These are phyloP conservation scores for Papilio gigon DNA, from an alignment of 2,888 invertebrate species.

Conservation along the genomic window DNA sequence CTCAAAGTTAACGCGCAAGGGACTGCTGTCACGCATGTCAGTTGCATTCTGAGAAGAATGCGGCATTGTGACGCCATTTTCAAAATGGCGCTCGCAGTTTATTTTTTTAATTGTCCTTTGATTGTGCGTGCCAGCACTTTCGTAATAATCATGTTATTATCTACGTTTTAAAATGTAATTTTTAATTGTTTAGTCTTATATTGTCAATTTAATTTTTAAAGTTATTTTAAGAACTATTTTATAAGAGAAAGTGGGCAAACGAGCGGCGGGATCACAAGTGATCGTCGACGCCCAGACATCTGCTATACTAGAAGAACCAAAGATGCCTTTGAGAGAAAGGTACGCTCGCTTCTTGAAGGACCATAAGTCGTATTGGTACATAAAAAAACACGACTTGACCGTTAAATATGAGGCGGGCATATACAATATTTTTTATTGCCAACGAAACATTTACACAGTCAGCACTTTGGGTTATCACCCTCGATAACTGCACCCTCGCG, in stretches of 20 bases:
- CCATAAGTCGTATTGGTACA: too few relatives aligned
- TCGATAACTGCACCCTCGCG: slow-evolving; percentile 58
- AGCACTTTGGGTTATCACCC: slow-evolving; percentile 64
- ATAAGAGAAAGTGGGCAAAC: too few relatives aligned
- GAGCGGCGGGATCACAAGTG: too few relatives aligned
- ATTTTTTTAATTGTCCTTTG: slow-evolving; percentile 40
- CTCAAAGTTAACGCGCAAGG: slow-evolving; percentile 40
- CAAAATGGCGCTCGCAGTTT: slow-evolving; percentile 39
- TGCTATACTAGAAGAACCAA: too few relatives aligned
- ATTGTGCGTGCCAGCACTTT: slow-evolving; percentile 5
- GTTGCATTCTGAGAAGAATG: slow-evolving; percentile 48
- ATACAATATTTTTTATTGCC: slow-evolving; percentile 35
- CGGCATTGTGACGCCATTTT: slow-evolving; percentile 39
- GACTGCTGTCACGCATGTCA: slow-evolving; percentile 44
- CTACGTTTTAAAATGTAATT: neutral
- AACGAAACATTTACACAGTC: slow-evolving; percentile 42
- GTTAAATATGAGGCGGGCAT: neutral
- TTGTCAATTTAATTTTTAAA: too few relatives aligned
- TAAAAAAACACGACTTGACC: neutral
- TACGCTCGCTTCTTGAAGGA: too few relatives aligned
- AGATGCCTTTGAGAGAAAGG: too few relatives aligned
- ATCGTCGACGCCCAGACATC: too few relatives aligned
- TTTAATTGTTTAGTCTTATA: too few relatives aligned
- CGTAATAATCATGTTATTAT: slow-evolving; percentile 4
- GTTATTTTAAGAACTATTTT: neutral